Percentiles rank a stretch among this genome's conserved stretches.
These are phyloP conservation scores for Mesitornis unicolor DNA, from an alignment of 2,113 vertebrate genomes.

Conservation along the genomic window DNA sequence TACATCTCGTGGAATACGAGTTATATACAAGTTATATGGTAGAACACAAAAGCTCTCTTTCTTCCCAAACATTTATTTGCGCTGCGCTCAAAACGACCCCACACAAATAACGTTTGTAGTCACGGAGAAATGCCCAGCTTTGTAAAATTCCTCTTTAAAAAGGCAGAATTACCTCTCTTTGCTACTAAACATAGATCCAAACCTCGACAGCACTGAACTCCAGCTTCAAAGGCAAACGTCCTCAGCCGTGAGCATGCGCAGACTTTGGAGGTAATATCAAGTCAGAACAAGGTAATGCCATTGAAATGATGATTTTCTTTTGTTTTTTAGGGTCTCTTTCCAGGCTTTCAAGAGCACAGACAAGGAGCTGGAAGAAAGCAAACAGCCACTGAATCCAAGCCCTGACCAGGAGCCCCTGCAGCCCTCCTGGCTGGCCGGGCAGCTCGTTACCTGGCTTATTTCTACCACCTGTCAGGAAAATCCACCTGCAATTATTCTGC, in stretches of 20 bases:
- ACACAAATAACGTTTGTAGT: not conserved
- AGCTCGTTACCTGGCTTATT: not conserved
- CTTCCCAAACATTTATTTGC: not conserved
- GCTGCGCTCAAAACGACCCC: not conserved
- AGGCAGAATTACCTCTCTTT: not conserved
- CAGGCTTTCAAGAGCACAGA: not conserved
- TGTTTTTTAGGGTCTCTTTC: not conserved
- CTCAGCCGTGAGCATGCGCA: rapidly evolving
- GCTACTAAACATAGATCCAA: not conserved
- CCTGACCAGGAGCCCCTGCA: too few species aligned
- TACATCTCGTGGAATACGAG: not conserved
- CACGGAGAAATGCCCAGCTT: not conserved
- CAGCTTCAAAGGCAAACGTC: not conserved
- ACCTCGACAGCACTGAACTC: not conserved
- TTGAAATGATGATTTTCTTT: rapidly evolving
- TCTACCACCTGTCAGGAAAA: not conserved
- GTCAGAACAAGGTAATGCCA: not conserved
- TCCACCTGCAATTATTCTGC: not conserved
- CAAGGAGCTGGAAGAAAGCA: rapidly evolving
- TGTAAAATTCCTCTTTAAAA: not conserved
- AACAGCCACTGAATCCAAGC: too few species aligned
- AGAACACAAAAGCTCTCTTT: not conserved
- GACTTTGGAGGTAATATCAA: rapidly evolving
- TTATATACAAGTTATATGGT: not conserved
- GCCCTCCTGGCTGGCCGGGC: too few species aligned